phyloP scores from a whole-genome alignment of 2,797 vertebrate species.

The Anguilla megastoma region DNA sequence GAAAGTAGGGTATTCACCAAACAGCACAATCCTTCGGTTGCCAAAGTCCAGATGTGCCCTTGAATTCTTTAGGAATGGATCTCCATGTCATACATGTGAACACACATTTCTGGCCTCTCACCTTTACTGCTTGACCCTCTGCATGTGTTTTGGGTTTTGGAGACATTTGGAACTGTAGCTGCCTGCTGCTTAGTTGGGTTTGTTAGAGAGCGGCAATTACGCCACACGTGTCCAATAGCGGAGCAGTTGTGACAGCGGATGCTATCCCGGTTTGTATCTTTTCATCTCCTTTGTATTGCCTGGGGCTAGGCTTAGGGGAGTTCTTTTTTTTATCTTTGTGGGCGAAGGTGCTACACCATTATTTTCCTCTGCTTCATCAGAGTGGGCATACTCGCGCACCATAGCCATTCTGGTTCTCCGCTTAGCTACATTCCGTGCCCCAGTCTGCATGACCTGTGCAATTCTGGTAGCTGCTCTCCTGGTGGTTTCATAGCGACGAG shows the following conservation, averaged over 20 bases:
- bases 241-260: slow-evolving; percentile 44
- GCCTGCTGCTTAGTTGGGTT: not conserved
- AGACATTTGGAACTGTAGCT: not conserved
- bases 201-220: slow-evolving; percentile 31
- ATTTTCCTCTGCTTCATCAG: not conserved
- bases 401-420: slow-evolving; percentile 2
- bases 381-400: not conserved
- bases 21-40: not conserved
- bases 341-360: not conserved
- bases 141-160: not conserved
- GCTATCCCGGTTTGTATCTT: slow-evolving; percentile 27
- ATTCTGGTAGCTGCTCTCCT: slow-evolving; percentile 30
- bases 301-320: not conserved
- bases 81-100: not conserved
- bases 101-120: slow-evolving; percentile 29
- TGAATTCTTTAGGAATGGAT: slow-evolving; percentile 37
- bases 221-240: slow-evolving; percentile 34
- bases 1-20: not conserved
- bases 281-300: too few species aligned
- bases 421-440: not conserved
- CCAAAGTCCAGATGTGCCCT: slow-evolving; percentile 21
- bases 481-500: slow-evolving; percentile 40
- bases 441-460: slow-evolving; percentile 33
- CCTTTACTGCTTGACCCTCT: slow-evolving; percentile 25
- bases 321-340: too few species aligned